phyloP scores from a whole-genome alignment of 92 coral and sea anemone species.

The Heteractis magnifica region DNA sequence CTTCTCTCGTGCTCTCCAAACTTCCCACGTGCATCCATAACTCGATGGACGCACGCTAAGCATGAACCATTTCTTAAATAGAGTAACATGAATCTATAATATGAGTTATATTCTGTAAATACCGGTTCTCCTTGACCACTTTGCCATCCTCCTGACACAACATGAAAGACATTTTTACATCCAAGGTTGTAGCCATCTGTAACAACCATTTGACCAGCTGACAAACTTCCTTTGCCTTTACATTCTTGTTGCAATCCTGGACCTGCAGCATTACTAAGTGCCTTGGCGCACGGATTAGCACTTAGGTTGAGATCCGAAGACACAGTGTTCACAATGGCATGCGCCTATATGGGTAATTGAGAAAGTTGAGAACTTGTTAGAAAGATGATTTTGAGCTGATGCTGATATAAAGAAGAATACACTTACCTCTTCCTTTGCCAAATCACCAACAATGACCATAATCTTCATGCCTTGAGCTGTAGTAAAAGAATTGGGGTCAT shows the following conservation, averaged over 20 bases:
- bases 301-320: conserved; percentile 43
- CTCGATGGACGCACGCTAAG: no score
- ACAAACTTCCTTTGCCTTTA: conserved; percentile 24
- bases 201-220: conserved; percentile 43
- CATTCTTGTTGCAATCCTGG: conserved; percentile 63
- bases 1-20: no score
- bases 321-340: conserved; percentile 64
- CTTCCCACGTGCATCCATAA: no score
- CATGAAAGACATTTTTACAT: conserved; percentile 57
- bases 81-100: no score
- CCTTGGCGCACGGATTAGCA: conserved; percentile 58
- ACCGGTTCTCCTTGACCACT: conserved; percentile 50
- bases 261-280: conserved; percentile 68
- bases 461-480: conserved; percentile 9
- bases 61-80: no score
- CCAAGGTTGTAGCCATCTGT: conserved; percentile 45
- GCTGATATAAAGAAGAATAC: no score
- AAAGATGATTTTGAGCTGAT: no score
- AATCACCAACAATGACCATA: conserved; percentile 16
- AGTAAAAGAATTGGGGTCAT: background rate
- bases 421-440: conserved; percentile 30
- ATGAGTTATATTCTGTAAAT: background rate
- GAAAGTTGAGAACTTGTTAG: no score
- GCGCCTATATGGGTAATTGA: conserved; percentile 27
- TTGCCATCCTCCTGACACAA: conserved; percentile 42